Evolutionary conservation across 2,797 vertebrate genomes (phyloP), one percentile per base, ranked within the genome.

Genomic region (Sebastes glaucus): DNA sequence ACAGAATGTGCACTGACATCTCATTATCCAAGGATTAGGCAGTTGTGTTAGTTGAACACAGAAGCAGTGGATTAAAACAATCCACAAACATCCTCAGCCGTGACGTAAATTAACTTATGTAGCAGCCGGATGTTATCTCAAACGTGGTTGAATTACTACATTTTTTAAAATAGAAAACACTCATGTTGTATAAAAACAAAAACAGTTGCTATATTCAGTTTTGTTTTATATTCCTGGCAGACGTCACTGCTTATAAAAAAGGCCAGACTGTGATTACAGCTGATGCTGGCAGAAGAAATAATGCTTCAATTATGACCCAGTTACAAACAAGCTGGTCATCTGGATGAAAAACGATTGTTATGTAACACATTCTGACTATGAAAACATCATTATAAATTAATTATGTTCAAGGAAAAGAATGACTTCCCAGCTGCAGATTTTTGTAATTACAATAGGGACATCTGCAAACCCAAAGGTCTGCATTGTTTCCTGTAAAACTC

Each of bases 291-390:
- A 79, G 86, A 71, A 80, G 83, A 84, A 80, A 80, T 91, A 92
- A 95, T 74, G 86, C 85, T 85, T 81, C 92, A 92, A 95, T 91
- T 92, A 89, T 83, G 88, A 94, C 89, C 91, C 76, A 87, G 80
- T 92, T 94, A 87, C 72, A 85, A 88, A 89, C 77, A 87, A 92
- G 85, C 89, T 67, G 85, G 74, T 77, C 79, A 74, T 84, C 86
- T 80, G 82, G 75, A 78, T 74, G 77, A 66, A 89, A 89, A 71
- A 84, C 35, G 18, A 77, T 63, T 64, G 66, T 67, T 25, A 33
- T 64, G 32, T 46, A 82, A 89, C 73, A 66, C 71, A 77, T 81
- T 77, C 35, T n/a, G 65, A 81, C 70, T 55, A 57, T 74, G 28
- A 72, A 64, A 72, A 82, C 80, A 75, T 71, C 16, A 46, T 63